phyloP scores from a whole-genome alignment of 2,888 invertebrate genomes.

The Anaspis maculata region DNA sequence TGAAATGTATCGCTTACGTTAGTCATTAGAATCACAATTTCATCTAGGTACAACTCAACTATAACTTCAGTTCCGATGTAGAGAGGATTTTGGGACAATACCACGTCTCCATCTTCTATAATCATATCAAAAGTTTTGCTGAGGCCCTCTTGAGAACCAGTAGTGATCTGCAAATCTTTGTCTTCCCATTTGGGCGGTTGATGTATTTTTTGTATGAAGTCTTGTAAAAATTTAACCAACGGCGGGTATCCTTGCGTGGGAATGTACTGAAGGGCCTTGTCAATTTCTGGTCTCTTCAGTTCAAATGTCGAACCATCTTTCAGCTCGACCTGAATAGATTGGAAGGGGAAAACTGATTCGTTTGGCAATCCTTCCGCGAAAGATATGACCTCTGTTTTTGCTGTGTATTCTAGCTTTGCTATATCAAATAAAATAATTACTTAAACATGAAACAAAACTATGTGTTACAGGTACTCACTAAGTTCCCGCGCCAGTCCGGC shows the following conservation, averaged over 20 bases:
- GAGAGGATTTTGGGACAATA: slow-evolving; percentile 61
- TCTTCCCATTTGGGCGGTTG: slow-evolving; percentile 55
- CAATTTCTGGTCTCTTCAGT: slow-evolving; percentile 52
- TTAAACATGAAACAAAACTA: too few relatives aligned
- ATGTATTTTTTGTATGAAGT: slow-evolving; percentile 56
- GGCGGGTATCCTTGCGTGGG: slow-evolving; percentile 62
- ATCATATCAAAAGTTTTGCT: slow-evolving; percentile 66
- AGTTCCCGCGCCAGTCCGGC: slow-evolving; percentile 47
- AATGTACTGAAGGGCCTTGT: slow-evolving; percentile 64
- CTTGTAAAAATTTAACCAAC: slow-evolving; percentile 51
- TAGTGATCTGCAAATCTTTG: slow-evolving; percentile 58
- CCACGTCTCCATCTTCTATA: slow-evolving; percentile 59
- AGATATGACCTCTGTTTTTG: slow-evolving; percentile 48
- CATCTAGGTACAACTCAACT: too few relatives aligned
- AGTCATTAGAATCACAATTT: too few relatives aligned
- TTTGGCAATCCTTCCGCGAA: slow-evolving; percentile 70
- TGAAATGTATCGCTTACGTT: too few relatives aligned
- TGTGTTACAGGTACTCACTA: slow-evolving; percentile 47
- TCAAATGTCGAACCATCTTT: slow-evolving; percentile 48
- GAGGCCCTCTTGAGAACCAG: slow-evolving; percentile 71
- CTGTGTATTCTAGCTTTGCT: slow-evolving; percentile 47
- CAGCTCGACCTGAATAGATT: slow-evolving; percentile 50
- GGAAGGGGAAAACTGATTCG: slow-evolving; percentile 62
- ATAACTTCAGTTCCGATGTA: slow-evolving; percentile 63
- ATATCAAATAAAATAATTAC: too few relatives aligned